Evolutionary conservation across 1,140 invertebrate genomes (phyloP).

Genomic region (Daktulosphaira vitifoliae): DNA sequence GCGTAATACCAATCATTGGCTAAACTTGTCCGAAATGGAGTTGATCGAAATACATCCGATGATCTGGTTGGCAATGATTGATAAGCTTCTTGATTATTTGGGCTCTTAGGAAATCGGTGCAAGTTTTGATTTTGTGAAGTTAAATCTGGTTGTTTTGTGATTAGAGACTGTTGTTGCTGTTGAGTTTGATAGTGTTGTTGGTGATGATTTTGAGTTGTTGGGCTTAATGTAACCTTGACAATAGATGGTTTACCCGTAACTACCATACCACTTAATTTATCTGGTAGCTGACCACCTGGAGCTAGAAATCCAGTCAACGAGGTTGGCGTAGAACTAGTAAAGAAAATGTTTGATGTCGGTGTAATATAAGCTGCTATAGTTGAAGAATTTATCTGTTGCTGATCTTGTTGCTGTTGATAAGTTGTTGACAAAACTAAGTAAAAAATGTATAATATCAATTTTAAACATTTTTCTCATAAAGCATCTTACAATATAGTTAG

Average conservation of each 20-base stretch:
- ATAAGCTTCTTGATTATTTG: conserved; percentile 43
- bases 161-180: conserved; percentile 37
- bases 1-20: conserved; percentile 61
- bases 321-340: conserved; percentile 38
- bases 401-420: conserved; percentile 51
- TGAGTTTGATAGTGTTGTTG: conserved; percentile 39
- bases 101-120: conserved; percentile 38
- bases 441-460: no score
- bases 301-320: conserved; percentile 49
- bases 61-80: conserved; percentile 43
- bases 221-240: conserved; percentile 53
- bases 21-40: conserved; percentile 13
- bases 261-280: conserved; percentile 35
- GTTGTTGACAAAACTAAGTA: conserved; percentile 50
- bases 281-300: conserved; percentile 50
- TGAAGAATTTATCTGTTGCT: conserved; percentile 41
- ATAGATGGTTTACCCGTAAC: conserved; percentile 51
- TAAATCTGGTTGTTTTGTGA: conserved; percentile 37
- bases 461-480: no score
- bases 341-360: conserved; percentile 50
- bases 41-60: conserved; percentile 39
- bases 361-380: background rate
- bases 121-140: conserved; percentile 30
- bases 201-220: background rate
- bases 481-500: no score